These are phyloP conservation scores for Phyllotis vaccarum DNA, from an alignment of 2,797 vertebrate genomes.

Conservation along the genomic window DNA sequence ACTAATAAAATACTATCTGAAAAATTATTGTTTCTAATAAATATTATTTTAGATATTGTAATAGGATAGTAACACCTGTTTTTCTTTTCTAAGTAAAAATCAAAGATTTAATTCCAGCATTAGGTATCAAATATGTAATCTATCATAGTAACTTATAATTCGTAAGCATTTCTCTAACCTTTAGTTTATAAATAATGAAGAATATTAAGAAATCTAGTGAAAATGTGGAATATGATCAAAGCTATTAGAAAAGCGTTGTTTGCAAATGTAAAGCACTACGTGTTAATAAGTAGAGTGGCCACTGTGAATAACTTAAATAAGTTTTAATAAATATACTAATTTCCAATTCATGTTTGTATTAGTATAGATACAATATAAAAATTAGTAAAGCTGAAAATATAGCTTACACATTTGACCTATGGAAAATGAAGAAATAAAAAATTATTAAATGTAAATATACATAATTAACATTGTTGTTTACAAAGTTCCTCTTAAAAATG, in stretches of 20 bases:
- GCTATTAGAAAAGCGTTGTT: background rate
- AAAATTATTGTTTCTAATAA: constrained; percentile 1
- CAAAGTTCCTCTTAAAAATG: background rate
- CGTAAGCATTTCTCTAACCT: background rate
- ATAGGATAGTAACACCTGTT: background rate
- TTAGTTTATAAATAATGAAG: background rate
- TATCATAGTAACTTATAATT: background rate
- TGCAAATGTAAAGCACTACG: background rate
- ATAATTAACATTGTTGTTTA: background rate
- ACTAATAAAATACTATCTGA: background rate
- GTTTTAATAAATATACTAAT: background rate
- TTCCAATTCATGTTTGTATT: background rate
- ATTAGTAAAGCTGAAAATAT: background rate
- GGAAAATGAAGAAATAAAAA: background rate
- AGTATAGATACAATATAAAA: background rate
- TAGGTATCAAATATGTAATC: background rate
- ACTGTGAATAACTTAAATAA: background rate
- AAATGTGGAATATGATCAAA: background rate
- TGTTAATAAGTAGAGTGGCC: background rate
- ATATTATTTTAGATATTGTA: background rate
- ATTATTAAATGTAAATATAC: background rate
- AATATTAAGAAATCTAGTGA: background rate
- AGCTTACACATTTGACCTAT: background rate
- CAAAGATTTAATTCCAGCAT: background rate
- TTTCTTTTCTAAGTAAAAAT: background rate